Percentiles rank a stretch among this genome's conserved stretches.
phyloP scores from a whole-genome alignment of 1,140 invertebrate genomes.

The Battus philenor region DNA sequence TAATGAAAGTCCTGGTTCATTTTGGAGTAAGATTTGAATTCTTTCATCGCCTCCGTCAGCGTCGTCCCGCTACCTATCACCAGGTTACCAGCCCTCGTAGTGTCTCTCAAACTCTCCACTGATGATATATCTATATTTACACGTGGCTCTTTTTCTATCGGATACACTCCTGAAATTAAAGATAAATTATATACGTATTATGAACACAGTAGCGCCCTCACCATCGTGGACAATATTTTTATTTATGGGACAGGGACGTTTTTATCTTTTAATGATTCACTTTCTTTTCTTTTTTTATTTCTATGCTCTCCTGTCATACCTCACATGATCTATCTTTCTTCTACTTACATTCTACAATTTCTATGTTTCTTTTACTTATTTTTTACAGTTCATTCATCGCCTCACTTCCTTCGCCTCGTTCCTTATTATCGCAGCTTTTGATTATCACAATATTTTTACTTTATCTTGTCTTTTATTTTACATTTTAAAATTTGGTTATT shows the following conservation, averaged over 20 bases:
- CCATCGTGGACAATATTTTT: neutral
- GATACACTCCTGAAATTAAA: conserved; percentile 46
- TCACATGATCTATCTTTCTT: no score
- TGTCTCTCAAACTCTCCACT: conserved; percentile 78
- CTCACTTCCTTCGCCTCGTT: no score
- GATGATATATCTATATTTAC: conserved; percentile 68
- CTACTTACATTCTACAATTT: no score
- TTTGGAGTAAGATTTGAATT: conserved; percentile 76
- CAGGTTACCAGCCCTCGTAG: conserved; percentile 72
- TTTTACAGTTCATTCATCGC: neutral
- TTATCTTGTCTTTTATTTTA: no score
- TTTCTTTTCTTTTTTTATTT: no score
- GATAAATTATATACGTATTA: neutral
- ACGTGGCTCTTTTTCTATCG: conserved; percentile 26
- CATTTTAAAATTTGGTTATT: no score
- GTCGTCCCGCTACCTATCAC: conserved; percentile 80
- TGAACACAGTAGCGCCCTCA: neutral
- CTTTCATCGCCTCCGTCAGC: conserved; percentile 79
- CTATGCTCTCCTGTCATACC: no score
- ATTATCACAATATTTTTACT: no score
- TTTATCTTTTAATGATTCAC: no score
- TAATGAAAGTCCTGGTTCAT: conserved; percentile 71
- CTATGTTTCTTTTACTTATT: neutral
- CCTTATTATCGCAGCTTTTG: no score
- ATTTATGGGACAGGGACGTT: neutral